Base-by-base conservation (phyloP, 2,888 invertebrate genomes). In the Netelia virgata region DNA sequence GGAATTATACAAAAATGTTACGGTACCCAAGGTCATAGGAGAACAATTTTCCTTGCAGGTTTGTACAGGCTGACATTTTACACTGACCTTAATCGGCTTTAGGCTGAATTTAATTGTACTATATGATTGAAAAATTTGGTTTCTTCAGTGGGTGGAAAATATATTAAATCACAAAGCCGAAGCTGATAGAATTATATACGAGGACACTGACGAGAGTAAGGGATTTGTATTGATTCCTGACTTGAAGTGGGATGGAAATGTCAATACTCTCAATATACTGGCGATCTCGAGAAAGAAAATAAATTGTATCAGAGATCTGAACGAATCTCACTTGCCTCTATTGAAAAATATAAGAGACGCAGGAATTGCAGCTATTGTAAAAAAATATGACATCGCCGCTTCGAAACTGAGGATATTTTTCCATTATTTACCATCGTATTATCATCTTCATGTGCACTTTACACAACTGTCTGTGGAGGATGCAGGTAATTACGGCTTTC, bases 341-440 rank as follows among this genome's bases (percentile, higher is more conserved):
- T 93, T 99, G 85, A 96, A 95, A 92, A 98, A 98, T 91, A 96
- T 99, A 79, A 94, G 96, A 11, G 94, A 96, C 76, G 96, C 97
- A 91, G 97, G 97, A 87, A 95, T 95, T 91, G 95, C 95, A 92
- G 96, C 96, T 2, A 97, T 99, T 82, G 92, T 95, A 69, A 95
- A 97, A 47, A 97, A 97, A 90, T 99, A 97, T 94, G 88, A 90
- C 36, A 95, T 99, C 0, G 94, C 95, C 3, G 93, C 95, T 16
- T 95, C 96, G 5, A 96, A 97, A 91, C 93, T 99, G 36, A 95
- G 98, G 28, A 95, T 97, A 84, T 99, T 97, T 93, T 93, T 99
- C 0, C 99, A 99, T 93, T 99, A 99, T 94, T 99, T 98, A 91
- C 99, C 99, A 0, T 98, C 98, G 0, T 99, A 98, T 94, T 99